phyloP scores from a whole-genome alignment of 2,888 invertebrate genomes.

The Ypsolopha scabrella region DNA sequence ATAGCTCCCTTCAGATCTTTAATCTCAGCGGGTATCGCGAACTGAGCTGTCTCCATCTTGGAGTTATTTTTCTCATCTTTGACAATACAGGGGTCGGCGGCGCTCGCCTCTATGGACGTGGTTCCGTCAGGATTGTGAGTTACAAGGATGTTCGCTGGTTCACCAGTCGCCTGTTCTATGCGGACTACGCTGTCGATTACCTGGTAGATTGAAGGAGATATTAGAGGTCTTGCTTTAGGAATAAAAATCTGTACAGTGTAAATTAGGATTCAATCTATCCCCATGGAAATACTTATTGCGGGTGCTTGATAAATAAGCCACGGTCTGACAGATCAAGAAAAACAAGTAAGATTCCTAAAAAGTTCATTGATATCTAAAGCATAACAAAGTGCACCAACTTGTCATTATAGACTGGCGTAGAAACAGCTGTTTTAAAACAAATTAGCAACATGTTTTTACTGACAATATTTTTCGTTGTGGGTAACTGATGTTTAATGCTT shows the following conservation, averaged over 20 bases:
- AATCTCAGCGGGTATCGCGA: conserved; percentile 57
- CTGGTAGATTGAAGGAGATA: conserved; percentile 22
- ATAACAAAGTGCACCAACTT: too few relatives aligned
- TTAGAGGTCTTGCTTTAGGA: conserved; percentile 13
- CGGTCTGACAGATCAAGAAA: too few relatives aligned
- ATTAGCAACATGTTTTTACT: too few relatives aligned
- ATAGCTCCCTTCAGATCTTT: conserved; percentile 59
- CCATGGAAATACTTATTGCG: too few relatives aligned
- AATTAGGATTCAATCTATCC: too few relatives aligned
- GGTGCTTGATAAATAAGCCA: too few relatives aligned
- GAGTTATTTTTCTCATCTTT: conserved; percentile 67
- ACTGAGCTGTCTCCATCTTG: conserved; percentile 56
- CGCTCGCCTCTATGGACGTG: conserved; percentile 60
- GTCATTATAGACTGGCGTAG: too few relatives aligned
- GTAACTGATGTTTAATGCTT: too few relatives aligned
- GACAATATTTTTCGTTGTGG: too few relatives aligned
- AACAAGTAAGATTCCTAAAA: too few relatives aligned
- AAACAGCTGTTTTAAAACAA: too few relatives aligned
- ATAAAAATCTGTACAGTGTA: conserved; percentile 10
- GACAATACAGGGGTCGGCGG: conserved; percentile 52
- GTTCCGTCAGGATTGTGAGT: conserved; percentile 66
- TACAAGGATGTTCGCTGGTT: conserved; percentile 61
- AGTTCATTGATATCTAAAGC: too few relatives aligned
- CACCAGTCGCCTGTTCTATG: conserved; percentile 62
- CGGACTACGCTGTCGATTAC: conserved; percentile 66